phyloP scores from a whole-genome alignment of 35 echinoderm and acorn worm genomes.

The Diadema setosum region DNA sequence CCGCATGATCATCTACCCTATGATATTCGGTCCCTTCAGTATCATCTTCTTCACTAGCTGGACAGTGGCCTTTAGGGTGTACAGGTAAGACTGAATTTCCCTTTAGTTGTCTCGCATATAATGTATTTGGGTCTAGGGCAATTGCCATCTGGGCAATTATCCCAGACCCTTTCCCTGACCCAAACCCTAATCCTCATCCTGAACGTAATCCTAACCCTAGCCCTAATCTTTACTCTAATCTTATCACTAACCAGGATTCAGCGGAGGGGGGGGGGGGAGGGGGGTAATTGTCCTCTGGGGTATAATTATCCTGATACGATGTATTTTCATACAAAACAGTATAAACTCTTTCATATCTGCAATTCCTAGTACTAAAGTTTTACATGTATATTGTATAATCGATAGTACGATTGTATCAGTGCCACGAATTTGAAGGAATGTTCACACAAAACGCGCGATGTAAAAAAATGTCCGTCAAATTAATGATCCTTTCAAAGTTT shows the following conservation, averaged over 20 bases:
- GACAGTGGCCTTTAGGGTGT: not conserved
- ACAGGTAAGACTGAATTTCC: not conserved
- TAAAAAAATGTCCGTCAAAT: too few species aligned
- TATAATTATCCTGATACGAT: too few species aligned
- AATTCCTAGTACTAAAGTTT: too few species aligned
- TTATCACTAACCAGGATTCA: not conserved
- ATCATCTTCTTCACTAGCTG: not conserved
- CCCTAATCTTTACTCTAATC: not conserved
- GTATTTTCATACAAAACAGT: too few species aligned
- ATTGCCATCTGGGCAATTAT: not conserved
- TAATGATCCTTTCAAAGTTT: too few species aligned
- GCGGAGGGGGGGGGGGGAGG: too few species aligned
- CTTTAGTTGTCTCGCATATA: not conserved
- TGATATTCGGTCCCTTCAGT: conserved; percentile 43
- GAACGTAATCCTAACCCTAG: not conserved
- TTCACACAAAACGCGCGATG: too few species aligned
- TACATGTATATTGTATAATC: too few species aligned
- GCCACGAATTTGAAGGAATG: too few species aligned
- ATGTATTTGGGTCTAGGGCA: not conserved
- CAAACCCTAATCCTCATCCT: not conserved
- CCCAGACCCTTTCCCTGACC: not conserved
- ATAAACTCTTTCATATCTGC: too few species aligned
- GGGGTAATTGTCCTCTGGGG: too few species aligned
- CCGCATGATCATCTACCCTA: conserved; percentile 37
- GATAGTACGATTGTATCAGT: too few species aligned